Base-by-base conservation (phyloP, 2,888 invertebrate species). In the Griposia aprilina region DNA sequence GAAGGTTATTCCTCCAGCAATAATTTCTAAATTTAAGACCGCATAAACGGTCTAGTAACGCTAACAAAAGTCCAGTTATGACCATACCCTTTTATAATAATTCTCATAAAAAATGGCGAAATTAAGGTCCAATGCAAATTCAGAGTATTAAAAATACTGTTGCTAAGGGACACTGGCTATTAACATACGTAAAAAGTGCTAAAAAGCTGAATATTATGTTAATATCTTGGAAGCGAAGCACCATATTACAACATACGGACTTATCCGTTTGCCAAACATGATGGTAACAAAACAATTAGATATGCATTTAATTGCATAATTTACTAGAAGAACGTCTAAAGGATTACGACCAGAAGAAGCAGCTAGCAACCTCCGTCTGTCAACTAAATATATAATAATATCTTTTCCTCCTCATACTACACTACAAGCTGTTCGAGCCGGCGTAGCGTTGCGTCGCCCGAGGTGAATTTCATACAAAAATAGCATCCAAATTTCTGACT, bases 81-180 rank as follows among this genome's bases (percentile, higher is more conserved):
- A 48, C 74, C 68, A 8, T 73, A 73, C 76, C 66, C 73, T 80
- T 78, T 83, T 62, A 74, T 83, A 87, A 84, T 74, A 87, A 84
- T 74, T 60, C 69, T 78, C 80, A 79, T 86, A 89, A 90, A 90
- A 90, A 82, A 80, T 80, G 69, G 41, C 82, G 57, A 73, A 84
- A 89, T 86, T 89, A 83, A 88, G 81, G 81, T 73, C 72, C 78
- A 80, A 90, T 88, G 89, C 83, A 91, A 91, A 91, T 90, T 86
- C 82, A 67, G 82, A 77, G 70, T 62, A 83, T 82, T 84, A 86
- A 88, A 88, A 85, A 70, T 84, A 62, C 76, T 79, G 74, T 82
- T 84, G 73, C 55, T 36, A 45, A 69, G 67, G 75, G 79, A 82
- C 76, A 72, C 36, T 67, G 62, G 63, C n/a, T 73, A 67, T 79